Percentiles rank a stretch among this genome's conserved stretches.
These are phyloP conservation scores for Pseudococcus jackbeardsleyi DNA, from an alignment of 2,888 invertebrate genomes.

Conservation along the genomic window DNA sequence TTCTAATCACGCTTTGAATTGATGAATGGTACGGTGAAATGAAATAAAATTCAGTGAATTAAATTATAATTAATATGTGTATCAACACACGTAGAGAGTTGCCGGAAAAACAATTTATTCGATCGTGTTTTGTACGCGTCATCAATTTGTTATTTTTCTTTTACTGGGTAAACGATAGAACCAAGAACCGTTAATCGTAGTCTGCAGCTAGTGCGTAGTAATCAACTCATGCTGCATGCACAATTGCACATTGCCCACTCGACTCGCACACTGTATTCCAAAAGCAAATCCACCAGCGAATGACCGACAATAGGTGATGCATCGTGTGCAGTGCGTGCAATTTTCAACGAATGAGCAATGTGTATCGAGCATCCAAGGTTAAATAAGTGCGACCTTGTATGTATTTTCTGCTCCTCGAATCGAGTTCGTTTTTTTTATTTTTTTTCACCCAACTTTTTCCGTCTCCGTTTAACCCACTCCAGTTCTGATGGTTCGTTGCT, in stretches of 20 bases:
- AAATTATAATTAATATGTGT: no score
- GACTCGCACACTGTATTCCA: neutral
- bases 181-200: slow-evolving; percentile 37
- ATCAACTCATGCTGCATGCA: neutral
- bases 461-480: neutral
- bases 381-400: slow-evolving; percentile 46
- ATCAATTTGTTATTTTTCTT: neutral
- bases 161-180: neutral
- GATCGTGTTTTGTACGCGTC: slow-evolving; percentile 53
- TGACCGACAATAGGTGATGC: slow-evolving; percentile 15
- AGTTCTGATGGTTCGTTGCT: no score
- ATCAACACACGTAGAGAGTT: neutral
- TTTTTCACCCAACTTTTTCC: neutral
- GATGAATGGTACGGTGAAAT: no score
- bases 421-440: no score
- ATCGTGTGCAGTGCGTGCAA: neutral
- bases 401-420: no score
- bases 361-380: slow-evolving; percentile 50
- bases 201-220: neutral
- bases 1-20: no score
- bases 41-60: no score
- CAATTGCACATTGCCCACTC: neutral
- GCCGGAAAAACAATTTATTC: slow-evolving; percentile 35
- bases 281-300: slow-evolving; percentile 15
- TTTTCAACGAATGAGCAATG: neutral